Conservation (phyloP, 1,140 invertebrate species). For the Drosophila obscura region DNA sequence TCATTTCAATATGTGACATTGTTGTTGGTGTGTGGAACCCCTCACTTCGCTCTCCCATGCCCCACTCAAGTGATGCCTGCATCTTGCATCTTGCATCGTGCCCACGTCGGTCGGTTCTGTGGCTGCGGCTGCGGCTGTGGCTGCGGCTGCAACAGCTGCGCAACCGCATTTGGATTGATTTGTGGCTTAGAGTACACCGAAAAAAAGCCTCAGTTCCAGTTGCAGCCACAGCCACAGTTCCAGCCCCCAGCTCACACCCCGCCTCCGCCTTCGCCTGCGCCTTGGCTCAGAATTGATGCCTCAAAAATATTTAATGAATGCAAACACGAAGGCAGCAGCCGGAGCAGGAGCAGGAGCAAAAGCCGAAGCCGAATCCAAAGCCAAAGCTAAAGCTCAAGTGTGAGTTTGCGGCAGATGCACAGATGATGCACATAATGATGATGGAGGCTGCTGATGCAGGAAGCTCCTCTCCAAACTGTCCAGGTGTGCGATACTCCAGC, state of each 20-base stretch:
- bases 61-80: slow-evolving; percentile 22
- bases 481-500: too few species aligned
- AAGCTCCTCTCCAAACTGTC: too few species aligned
- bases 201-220: slow-evolving; percentile 9
- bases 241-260: slow-evolving; percentile 35
- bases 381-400: neutral
- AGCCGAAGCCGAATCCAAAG: slow-evolving; percentile 19
- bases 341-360: slow-evolving; percentile 2
- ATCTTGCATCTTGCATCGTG: slow-evolving; percentile 32
- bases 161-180: slow-evolving; percentile 83
- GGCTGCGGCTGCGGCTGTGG: slow-evolving; percentile 9
- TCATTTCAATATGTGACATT: slow-evolving; percentile 77
- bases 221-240: neutral
- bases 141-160: slow-evolving; percentile 67
- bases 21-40: slow-evolving; percentile 24
- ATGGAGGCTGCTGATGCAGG: too few species aligned
- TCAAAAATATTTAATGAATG: slow-evolving; percentile 52
- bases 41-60: slow-evolving; percentile 2
- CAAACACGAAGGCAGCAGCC: slow-evolving; percentile 41
- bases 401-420: too few species aligned
- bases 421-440: too few species aligned
- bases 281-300: slow-evolving; percentile 3
- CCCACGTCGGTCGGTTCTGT: slow-evolving; percentile 9
- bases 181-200: slow-evolving; percentile 61
- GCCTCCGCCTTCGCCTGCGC: neutral